Conservation (phyloP, 2,888 invertebrate species). For the Drosophila prostipennis region DNA sequence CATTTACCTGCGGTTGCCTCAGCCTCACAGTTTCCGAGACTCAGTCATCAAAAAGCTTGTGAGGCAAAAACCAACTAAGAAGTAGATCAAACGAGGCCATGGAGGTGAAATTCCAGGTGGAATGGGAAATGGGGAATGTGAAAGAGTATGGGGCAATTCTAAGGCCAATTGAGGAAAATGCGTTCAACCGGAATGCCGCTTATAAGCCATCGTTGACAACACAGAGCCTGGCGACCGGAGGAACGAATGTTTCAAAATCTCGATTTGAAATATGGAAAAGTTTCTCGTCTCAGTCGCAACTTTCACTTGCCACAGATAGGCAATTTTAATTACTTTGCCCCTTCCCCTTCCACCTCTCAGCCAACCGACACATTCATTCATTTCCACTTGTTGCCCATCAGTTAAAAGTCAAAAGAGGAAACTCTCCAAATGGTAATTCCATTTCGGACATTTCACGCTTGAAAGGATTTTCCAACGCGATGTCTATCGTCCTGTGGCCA, state of each 20-base stretch:
- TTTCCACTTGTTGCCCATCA: slow-evolving; percentile 72
- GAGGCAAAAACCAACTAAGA: slow-evolving; percentile 54
- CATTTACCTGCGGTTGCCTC: slow-evolving; percentile 72
- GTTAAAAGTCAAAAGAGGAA: slow-evolving; percentile 53
- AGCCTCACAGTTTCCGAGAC: slow-evolving; percentile 24
- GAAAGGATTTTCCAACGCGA: slow-evolving; percentile 52
- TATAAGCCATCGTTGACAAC: slow-evolving; percentile 57
- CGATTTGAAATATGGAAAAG: slow-evolving; percentile 56
- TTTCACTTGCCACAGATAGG: slow-evolving; percentile 25
- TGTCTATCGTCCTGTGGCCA: slow-evolving; percentile 62
- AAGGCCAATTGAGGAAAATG: slow-evolving; percentile 21
- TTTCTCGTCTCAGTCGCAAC: slow-evolving; percentile 42
- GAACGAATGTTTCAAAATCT: slow-evolving; percentile 35
- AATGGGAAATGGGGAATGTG: not conserved
- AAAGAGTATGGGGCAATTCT: slow-evolving; percentile 25
- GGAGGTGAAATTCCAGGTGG: not conserved
- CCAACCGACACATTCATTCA: slow-evolving; percentile 45
- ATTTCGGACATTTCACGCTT: slow-evolving; percentile 62
- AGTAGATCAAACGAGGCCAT: slow-evolving; percentile 45
- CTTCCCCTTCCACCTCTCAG: not conserved
- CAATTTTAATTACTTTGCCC: slow-evolving; percentile 64
- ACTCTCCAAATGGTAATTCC: slow-evolving; percentile 54
- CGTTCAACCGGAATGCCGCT: slow-evolving; percentile 63
- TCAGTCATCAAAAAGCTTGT: slow-evolving; percentile 34
- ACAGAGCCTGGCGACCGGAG: slow-evolving; percentile 16